phyloP scores from a whole-genome alignment of 2,888 invertebrate genomes.

The Drosophila emarginata region DNA sequence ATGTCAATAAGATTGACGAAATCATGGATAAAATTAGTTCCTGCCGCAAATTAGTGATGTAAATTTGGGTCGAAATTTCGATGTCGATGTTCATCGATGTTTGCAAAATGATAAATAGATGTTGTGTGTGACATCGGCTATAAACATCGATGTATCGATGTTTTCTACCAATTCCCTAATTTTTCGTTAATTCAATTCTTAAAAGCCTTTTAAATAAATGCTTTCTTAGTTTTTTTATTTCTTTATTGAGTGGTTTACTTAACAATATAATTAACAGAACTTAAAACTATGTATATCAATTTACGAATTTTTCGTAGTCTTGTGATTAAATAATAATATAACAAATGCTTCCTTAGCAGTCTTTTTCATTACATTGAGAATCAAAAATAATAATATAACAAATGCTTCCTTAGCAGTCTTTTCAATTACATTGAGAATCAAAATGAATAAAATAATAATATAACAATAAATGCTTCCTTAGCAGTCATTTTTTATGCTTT shows the following conservation, averaged over 20 bases:
- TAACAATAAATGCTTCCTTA: no score
- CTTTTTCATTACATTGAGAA: neutral
- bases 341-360: neutral
- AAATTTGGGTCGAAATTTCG: no score
- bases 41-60: no score
- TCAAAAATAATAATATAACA: neutral
- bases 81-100: no score
- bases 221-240: neutral
- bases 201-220: neutral
- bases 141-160: neutral
- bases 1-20: no score
- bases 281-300: neutral
- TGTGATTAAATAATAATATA: neutral
- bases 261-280: neutral
- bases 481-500: neutral
- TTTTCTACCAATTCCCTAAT: neutral
- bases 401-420: no score
- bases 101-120: no score
- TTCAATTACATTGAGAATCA: no score
- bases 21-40: no score
- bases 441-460: no score
- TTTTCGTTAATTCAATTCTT: neutral
- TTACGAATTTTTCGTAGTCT: neutral
- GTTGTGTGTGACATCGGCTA: no score
- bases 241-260: neutral